Conservation (phyloP, 2,113 vertebrate species). For the Galemys pyrenaicus region DNA sequence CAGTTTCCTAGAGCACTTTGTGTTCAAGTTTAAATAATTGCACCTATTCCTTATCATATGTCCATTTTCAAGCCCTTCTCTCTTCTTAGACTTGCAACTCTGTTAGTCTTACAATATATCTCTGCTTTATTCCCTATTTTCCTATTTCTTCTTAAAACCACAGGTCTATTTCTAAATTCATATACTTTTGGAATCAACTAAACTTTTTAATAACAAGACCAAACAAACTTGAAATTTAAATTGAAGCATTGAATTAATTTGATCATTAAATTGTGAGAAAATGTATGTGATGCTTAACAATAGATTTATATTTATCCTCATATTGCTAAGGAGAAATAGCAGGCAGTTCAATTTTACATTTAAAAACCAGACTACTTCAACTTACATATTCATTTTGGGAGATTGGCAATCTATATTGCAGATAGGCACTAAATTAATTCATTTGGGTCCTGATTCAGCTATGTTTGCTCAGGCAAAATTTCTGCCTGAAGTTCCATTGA, state of each 20-base stretch:
- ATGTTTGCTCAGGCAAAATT: conserved; percentile 68
- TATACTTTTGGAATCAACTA: background rate
- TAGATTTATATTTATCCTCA: conserved; percentile 1
- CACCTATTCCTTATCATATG: background rate
- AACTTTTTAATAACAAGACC: background rate
- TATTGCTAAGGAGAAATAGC: background rate
- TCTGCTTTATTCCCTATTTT: background rate
- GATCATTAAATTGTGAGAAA: background rate
- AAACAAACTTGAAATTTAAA: background rate
- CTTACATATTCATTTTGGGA: conserved; percentile 45
- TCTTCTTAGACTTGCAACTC: background rate
- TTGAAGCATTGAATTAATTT: background rate
- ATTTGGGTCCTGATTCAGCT: conserved; percentile 60
- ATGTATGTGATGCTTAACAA: background rate
- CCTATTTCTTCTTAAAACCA: background rate
- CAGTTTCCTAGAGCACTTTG: background rate
- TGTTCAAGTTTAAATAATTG: background rate
- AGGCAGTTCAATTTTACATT: conserved; percentile 20
- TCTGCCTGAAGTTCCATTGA: conserved; percentile 66
- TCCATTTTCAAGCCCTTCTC: background rate
- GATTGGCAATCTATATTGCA: conserved; percentile 55
- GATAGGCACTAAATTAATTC: conserved; percentile 69
- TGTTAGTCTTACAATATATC: background rate
- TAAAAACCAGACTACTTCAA: conserved; percentile 34
- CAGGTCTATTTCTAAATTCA: background rate